Evolutionary conservation across 2,888 invertebrate species (phyloP).

Genomic region (Troglohyphantes excavatus): DNA sequence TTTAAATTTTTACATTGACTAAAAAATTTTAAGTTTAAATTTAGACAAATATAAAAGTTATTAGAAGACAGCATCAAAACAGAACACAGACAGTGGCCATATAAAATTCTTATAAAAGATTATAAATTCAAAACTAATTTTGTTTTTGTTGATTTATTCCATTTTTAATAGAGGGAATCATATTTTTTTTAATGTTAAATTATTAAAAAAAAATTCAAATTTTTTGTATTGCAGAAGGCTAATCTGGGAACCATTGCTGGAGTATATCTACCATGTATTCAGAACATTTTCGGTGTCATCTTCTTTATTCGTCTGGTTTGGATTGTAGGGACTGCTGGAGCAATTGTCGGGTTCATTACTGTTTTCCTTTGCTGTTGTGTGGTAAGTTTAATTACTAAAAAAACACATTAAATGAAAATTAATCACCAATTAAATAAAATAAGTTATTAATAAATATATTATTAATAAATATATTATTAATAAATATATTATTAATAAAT

Average conservation of each 20-base stretch:
- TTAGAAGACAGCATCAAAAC: too few relatives aligned
- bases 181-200: background rate
- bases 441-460: background rate
- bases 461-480: background rate
- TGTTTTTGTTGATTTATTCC: background rate
- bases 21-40: too few relatives aligned
- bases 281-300: constrained; percentile 99
- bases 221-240: constrained; percentile 85
- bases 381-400: constrained; percentile 28
- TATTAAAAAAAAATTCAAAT: background rate
- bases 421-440: too few relatives aligned
- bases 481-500: too few relatives aligned
- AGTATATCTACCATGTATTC: constrained; percentile 98
- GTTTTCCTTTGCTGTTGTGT: constrained; percentile 98
- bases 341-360: constrained; percentile 95
- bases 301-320: constrained; percentile 99
- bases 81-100: too few relatives aligned
- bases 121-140: too few relatives aligned
- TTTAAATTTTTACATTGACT: too few relatives aligned
- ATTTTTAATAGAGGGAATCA: background rate
- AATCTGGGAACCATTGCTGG: constrained; percentile 99
- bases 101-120: too few relatives aligned
- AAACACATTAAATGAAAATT: too few relatives aligned
- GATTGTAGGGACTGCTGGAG: constrained; percentile 99
- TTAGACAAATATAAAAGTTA: too few relatives aligned